Conservation (phyloP, 1,140 invertebrate genomes). For the Lepidurus arcticus region DNA sequence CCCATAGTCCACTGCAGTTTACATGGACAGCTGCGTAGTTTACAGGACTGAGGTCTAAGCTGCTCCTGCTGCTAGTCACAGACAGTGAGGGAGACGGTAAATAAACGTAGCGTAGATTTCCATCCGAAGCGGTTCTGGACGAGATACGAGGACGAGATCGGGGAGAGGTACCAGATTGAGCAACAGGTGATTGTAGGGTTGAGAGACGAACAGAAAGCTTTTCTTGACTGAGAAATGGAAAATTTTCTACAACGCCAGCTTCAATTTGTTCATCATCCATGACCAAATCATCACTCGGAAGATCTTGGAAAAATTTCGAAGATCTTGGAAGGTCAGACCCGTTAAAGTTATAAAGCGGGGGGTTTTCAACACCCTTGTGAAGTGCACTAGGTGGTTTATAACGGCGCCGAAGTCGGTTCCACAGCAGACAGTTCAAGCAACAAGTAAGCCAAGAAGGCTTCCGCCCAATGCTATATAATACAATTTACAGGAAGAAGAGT, state of each 20-base stretch:
- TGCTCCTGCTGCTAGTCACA: not conserved
- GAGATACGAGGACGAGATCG: no score
- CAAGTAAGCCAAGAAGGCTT: not conserved
- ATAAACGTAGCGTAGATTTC: not conserved
- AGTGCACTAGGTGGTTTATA: not conserved
- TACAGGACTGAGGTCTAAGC: not conserved
- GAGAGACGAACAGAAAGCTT: no score
- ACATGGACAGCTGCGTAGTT: not conserved
- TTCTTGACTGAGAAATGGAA: no score
- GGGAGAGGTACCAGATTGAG: no score
- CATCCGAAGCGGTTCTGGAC: not conserved
- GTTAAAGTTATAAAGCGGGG: not conserved
- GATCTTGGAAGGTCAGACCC: not conserved
- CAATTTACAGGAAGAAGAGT: not conserved
- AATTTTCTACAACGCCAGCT: no score
- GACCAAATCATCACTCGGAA: no score
- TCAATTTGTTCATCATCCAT: no score
- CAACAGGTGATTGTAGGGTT: no score
- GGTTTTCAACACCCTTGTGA: not conserved
- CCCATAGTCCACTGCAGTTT: not conserved
- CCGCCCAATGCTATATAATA: not conserved
- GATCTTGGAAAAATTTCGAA: not conserved
- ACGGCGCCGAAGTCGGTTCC: not conserved
- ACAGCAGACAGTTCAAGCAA: not conserved
- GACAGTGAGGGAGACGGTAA: not conserved